A percentile compares a stretch with the other conserved stretches of the same genome.
These are phyloP conservation scores for Champsocephalus esox DNA, from an alignment of 2,797 vertebrate genomes.

Conservation along the genomic window DNA sequence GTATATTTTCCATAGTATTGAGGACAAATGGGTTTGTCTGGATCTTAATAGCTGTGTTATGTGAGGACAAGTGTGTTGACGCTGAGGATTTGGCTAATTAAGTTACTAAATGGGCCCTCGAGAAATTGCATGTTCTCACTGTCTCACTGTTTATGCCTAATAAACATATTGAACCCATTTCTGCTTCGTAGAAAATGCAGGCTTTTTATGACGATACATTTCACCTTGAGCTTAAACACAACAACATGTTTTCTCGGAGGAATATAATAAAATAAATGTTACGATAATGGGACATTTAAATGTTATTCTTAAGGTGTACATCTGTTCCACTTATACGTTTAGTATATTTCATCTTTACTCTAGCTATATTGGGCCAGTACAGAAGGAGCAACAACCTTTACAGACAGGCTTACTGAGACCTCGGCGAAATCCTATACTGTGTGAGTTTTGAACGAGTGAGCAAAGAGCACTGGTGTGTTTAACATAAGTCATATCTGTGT, in stretches of 20 bases:
- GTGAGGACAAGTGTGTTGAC: slow-evolving; percentile 22
- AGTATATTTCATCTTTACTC: background rate
- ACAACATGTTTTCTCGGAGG: background rate
- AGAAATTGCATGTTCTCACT: slow-evolving; percentile 4
- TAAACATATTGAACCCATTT: background rate
- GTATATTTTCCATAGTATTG: background rate
- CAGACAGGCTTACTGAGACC: too few species aligned
- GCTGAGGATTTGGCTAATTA: slow-evolving; percentile 8
- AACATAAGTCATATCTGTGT: background rate
- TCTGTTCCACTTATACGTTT: background rate
- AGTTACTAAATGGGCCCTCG: background rate
- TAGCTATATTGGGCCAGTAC: background rate
- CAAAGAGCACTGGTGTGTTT: slow-evolving; percentile 10
- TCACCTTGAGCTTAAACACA: background rate
- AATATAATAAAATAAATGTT: background rate
- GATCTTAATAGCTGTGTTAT: slow-evolving; percentile 16
- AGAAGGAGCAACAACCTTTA: background rate
- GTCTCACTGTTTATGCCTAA: background rate
- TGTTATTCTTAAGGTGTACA: too few species aligned
- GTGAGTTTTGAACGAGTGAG: background rate
- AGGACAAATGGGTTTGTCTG: background rate
- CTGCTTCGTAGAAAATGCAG: background rate
- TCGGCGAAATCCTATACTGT: background rate
- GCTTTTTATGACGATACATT: background rate
- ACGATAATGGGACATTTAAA: background rate